A percentile compares a stretch with the other conserved stretches of the same genome.
These are phyloP conservation scores for Anastrepha ludens DNA, from an alignment of 1,140 invertebrate genomes.

Conservation along the genomic window DNA sequence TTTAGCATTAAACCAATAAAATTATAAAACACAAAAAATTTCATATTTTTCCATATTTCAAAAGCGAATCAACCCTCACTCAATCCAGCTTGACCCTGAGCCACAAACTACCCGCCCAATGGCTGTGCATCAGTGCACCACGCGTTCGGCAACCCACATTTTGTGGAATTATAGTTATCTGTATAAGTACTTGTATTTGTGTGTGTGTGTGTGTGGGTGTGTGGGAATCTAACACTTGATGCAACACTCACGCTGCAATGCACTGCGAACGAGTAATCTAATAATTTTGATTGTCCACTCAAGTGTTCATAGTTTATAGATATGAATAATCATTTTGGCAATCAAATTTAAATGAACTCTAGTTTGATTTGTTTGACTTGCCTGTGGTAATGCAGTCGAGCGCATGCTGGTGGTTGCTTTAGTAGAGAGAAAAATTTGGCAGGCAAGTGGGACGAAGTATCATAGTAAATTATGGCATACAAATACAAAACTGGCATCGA, in stretches of 20 bases:
- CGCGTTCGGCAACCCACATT: neutral
- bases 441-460: too few relatives aligned
- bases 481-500: too few relatives aligned
- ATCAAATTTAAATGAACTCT: conserved; percentile 47
- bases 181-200: neutral
- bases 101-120: neutral
- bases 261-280: conserved; percentile 11
- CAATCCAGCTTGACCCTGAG: neutral
- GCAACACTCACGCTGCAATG: neutral
- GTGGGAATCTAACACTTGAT: neutral
- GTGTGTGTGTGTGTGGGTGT: neutral
- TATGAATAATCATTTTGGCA: conserved; percentile 47
- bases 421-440: neutral
- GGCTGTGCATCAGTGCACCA: neutral
- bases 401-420: neutral
- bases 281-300: conserved; percentile 45
- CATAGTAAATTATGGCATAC: too few relatives aligned
- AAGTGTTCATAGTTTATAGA: conserved; percentile 40
- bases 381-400: neutral
- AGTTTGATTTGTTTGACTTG: conserved; percentile 40
- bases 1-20: too few relatives aligned
- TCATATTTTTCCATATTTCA: neutral
- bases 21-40: neutral
- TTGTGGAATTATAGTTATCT: too few relatives aligned
- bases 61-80: neutral